Evolutionary conservation across 2,113 vertebrate genomes (phyloP).

Genomic region (Sapajus apella): DNA sequence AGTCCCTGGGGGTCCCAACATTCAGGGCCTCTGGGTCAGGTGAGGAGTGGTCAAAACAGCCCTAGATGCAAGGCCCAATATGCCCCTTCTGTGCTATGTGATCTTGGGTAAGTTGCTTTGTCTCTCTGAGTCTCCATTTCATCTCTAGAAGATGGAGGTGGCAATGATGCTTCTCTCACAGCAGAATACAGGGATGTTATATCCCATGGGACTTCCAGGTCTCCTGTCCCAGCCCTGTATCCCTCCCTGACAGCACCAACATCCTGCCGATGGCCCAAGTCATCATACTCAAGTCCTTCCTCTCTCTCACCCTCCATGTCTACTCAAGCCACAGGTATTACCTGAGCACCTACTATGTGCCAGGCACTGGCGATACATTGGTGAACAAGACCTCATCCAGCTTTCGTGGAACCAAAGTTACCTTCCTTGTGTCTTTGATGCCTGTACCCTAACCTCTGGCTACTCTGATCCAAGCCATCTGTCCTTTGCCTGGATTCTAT

Average conservation of each 20-base stretch:
- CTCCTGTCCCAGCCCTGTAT: not conserved
- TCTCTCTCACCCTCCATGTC: no score
- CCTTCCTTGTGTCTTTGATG: not conserved
- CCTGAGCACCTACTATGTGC: not conserved
- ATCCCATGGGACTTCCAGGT: not conserved
- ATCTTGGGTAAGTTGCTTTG: not conserved
- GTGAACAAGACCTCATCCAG: not conserved
- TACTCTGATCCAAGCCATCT: not conserved
- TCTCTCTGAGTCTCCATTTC: conserved; percentile 2
- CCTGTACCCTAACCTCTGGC: not conserved
- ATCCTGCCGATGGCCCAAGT: not conserved
- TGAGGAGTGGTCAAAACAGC: not conserved
- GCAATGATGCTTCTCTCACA: not conserved
- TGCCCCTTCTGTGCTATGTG: not conserved
- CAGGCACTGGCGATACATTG: not conserved
- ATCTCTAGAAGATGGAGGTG: not conserved
- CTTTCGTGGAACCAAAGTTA: not conserved
- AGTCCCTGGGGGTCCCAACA: not conserved
- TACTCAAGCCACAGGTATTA: not conserved
- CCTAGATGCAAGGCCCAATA: not conserved
- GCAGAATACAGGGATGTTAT: not conserved
- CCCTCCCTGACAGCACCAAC: not conserved
- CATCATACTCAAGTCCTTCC: fast-evolving
- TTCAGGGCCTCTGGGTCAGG: not conserved
- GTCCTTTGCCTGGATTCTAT: not conserved